These are phyloP conservation scores for Maccullochella peelii DNA, from an alignment of 2,113 vertebrate genomes.

Conservation along the genomic window DNA sequence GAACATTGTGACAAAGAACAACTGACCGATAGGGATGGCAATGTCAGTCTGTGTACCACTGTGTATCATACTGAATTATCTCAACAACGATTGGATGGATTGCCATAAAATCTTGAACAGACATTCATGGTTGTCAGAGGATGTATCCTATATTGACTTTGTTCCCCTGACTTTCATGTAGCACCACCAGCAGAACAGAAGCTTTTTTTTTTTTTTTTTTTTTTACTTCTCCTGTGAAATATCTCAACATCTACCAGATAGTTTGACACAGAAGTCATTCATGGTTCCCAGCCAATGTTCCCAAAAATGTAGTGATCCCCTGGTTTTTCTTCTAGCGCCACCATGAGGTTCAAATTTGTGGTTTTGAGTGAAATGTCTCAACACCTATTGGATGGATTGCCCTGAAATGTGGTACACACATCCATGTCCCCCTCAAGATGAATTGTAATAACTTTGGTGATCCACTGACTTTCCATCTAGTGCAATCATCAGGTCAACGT, in stretches of 20 bases:
- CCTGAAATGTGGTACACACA: background rate
- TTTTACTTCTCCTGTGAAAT: background rate
- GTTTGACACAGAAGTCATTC: background rate
- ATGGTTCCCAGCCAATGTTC: background rate
- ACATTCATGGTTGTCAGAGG: background rate
- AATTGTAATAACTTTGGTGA: background rate
- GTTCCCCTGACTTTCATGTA: background rate
- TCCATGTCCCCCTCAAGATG: background rate
- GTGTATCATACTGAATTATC: background rate
- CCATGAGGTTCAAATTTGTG: background rate
- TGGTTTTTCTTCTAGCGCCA: background rate
- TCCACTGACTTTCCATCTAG: background rate
- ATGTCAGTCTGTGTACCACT: background rate
- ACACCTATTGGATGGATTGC: background rate
- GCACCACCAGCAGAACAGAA: background rate
- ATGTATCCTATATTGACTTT: background rate
- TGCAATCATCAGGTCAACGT: background rate
- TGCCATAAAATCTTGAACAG: background rate
- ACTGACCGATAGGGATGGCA: background rate
- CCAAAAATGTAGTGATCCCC: background rate
- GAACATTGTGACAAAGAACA: background rate
- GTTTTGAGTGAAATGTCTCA: background rate
- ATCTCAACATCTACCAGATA: background rate
- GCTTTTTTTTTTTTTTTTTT: background rate
- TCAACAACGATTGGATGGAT: background rate